phyloP scores from a whole-genome alignment of 2,888 invertebrate genomes.

The Xestia xanthographa region DNA sequence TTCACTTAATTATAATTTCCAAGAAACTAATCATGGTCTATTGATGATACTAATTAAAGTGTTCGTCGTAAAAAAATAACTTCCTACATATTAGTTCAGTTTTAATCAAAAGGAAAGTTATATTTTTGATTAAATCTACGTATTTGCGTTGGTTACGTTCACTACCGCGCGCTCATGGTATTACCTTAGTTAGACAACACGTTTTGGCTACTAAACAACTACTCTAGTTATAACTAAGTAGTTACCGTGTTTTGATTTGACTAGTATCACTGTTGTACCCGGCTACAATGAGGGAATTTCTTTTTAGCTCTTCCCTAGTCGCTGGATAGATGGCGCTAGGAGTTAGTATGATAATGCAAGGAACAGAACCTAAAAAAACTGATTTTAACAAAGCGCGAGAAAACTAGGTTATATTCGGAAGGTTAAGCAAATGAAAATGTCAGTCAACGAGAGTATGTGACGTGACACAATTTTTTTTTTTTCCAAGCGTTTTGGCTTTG shows the following conservation, averaged over 20 bases:
- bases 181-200: background rate
- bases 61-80: background rate
- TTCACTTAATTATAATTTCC: background rate
- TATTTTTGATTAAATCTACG: background rate
- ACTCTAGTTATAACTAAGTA: background rate
- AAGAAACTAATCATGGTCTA: background rate
- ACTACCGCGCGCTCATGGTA: background rate
- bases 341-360: too few species aligned
- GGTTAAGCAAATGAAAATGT: too few species aligned
- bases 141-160: background rate
- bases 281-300: too few species aligned
- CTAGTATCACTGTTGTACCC: conserved; percentile 37
- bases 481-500: too few species aligned
- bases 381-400: too few species aligned
- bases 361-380: too few species aligned
- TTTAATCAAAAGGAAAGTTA: background rate
- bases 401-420: too few species aligned
- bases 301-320: too few species aligned
- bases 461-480: too few species aligned
- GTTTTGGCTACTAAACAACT: background rate
- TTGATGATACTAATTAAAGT: background rate
- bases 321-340: too few species aligned
- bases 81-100: background rate
- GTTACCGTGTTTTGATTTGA: conserved; percentile 21
- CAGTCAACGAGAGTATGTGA: too few species aligned